Base-by-base conservation (phyloP, 2,113 vertebrate genomes). In the Choloepus hoffmanni region DNA sequence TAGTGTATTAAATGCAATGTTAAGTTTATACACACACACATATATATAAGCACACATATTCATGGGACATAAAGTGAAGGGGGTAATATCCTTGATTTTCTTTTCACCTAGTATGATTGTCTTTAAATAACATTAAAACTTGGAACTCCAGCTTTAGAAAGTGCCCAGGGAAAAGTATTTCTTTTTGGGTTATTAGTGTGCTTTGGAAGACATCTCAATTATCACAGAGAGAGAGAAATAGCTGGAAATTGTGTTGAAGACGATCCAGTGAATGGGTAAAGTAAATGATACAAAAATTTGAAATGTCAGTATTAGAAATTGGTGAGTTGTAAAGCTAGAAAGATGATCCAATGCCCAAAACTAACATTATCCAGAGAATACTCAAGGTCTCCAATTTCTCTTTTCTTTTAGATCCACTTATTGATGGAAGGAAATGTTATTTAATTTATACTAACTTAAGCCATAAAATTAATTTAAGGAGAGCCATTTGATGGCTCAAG, bases 331-430 rank as follows among this genome's bases (percentile, higher is more conserved):
- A 91, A 15, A 45, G 55, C 90, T 85, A 78, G 53, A 14, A 84
- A 90, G 55, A 15, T 88, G n/a, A 78, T 70, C 48, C 24, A 67
- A 85, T 65, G 70, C 0, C 58, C 30, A 60, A 79, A 67, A 28
- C 10, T 26, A 89, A 91, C 93, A 82, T 92, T 92, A 92, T 90
- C 45, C 65, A 96, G 93, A 90, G 94, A 91, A 89, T 82, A 83
- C 48, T 48, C 24, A 72, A 90, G 72, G 9, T 4, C 36, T 55
- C 43, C 30, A 84, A 68, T 91, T 63, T 50, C 43, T 77, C 60
- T 83, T 40, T 81, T 93, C 45, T 89, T 89, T 87, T 63, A 85
- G 13, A 92, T 83, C 13, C 74, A 67, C 11, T 93, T 91, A 82
- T 78, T 26, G 89, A 33, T 63, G 24, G 92, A 94, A 92, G 23